phyloP scores from a whole-genome alignment of 1,140 invertebrate genomes.

The Geopemphigus sp. region DNA sequence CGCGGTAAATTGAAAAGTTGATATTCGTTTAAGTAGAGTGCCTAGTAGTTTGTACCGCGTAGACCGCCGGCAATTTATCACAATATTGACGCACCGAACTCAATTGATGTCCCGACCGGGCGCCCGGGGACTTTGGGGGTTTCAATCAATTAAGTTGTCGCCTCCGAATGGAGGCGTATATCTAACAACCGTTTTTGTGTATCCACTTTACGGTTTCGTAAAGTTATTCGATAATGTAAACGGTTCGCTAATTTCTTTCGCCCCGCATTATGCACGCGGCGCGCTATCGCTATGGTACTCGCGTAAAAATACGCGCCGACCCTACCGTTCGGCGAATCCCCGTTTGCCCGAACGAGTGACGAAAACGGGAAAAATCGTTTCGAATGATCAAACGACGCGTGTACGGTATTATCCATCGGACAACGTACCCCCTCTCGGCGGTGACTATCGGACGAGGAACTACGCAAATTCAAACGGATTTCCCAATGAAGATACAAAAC shows the following conservation, averaged over 20 bases:
- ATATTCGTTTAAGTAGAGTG: conserved; percentile 22
- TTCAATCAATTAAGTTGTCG: background rate
- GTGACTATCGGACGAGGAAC: no score
- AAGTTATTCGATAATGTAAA: background rate
- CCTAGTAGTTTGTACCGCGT: background rate
- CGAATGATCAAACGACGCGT: no score
- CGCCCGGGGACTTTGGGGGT: background rate
- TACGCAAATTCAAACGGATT: no score
- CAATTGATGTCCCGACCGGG: background rate
- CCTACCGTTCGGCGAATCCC: no score
- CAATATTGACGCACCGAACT: background rate
- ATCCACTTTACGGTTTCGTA: background rate
- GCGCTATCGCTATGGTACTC: no score
- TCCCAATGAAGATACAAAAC: no score
- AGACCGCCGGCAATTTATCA: conserved; percentile 1
- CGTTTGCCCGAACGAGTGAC: no score
- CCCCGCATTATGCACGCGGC: background rate
- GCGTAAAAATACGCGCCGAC: no score
- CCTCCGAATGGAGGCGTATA: no score
- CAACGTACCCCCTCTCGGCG: no score
- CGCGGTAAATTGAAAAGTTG: conserved; percentile 13
- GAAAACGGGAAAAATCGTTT: no score
- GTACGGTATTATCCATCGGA: no score
- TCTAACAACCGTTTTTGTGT: background rate
- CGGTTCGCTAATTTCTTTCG: background rate